These are phyloP conservation scores for Gulo gulo DNA, from an alignment of 2,113 vertebrate species.

Conservation along the genomic window DNA sequence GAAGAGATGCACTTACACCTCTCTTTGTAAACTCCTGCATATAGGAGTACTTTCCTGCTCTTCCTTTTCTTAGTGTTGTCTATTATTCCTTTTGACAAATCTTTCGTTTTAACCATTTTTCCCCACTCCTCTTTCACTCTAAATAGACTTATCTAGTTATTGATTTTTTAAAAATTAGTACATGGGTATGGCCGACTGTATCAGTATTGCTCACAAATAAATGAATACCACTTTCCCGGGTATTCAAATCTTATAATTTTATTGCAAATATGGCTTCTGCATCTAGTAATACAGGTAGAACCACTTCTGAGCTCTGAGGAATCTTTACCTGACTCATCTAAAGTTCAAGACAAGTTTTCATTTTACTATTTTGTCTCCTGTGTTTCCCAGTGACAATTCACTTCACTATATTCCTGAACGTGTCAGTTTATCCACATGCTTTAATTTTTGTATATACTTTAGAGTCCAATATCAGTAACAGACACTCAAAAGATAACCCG, in stretches of 20 bases:
- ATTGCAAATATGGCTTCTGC: background rate
- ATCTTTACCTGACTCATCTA: background rate
- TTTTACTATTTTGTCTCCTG: background rate
- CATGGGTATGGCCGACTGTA: background rate
- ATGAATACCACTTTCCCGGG: background rate
- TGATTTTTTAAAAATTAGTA: background rate
- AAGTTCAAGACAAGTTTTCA: background rate
- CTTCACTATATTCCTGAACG: background rate
- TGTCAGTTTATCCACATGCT: background rate
- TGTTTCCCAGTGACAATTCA: background rate
- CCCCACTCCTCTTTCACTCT: background rate
- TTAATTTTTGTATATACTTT: background rate
- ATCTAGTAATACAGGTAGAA: background rate
- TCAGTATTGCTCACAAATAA: background rate
- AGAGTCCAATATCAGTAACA: background rate
- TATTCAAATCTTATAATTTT: background rate
- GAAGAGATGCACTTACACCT: background rate
- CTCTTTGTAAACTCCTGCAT: background rate
- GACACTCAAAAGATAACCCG: background rate
- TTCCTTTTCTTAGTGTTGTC: background rate
- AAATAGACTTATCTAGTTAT: background rate
- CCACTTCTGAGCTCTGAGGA: background rate
- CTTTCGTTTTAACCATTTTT: background rate
- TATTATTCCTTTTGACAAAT: background rate
- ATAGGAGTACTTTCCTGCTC: background rate